Evolutionary conservation across 2,113 vertebrate genomes (phyloP).

Genomic region (Cheilinus undulatus): DNA sequence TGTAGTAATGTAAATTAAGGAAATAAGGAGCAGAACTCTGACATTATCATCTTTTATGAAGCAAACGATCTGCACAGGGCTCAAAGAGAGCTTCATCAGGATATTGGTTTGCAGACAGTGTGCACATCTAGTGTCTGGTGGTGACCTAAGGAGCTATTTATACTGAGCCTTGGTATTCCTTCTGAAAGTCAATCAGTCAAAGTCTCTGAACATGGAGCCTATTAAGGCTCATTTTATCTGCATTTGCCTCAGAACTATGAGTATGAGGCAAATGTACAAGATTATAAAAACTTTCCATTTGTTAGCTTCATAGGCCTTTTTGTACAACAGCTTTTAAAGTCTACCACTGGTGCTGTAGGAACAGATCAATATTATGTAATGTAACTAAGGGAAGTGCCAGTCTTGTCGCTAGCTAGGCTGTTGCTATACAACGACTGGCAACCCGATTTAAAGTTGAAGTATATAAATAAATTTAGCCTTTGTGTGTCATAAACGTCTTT

Average conservation of each 20-base stretch:
- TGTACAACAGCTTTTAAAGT: not conserved
- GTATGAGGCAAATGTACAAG: not conserved
- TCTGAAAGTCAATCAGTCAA: constrained; percentile 27
- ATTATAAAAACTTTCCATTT: not conserved
- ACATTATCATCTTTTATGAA: constrained; percentile 9
- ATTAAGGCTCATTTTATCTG: not conserved
- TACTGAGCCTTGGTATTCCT: constrained; percentile 21
- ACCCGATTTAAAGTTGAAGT: constrained; percentile 40
- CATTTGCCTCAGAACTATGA: not conserved
- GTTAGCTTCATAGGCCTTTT: constrained; percentile 1
- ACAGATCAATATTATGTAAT: constrained; percentile 26
- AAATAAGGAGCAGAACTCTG: not conserved
- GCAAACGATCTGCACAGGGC: constrained; percentile 14
- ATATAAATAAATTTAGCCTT: constrained; percentile 29
- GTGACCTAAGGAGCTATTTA: constrained; percentile 47
- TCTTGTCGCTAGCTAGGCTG: constrained; percentile 29
- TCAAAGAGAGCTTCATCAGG: constrained; percentile 25
- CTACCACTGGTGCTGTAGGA: not conserved
- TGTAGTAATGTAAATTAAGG: not conserved
- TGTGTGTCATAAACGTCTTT: not conserved
- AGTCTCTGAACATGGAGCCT: not conserved
- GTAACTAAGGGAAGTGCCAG: constrained; percentile 27
- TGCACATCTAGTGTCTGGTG: constrained; percentile 2
- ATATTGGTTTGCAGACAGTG: constrained; percentile 50
- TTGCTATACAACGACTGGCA: constrained; percentile 64